Evolutionary conservation across 1,140 invertebrate genomes (phyloP).

Genomic region (Pentalonia nigronervosa): DNA sequence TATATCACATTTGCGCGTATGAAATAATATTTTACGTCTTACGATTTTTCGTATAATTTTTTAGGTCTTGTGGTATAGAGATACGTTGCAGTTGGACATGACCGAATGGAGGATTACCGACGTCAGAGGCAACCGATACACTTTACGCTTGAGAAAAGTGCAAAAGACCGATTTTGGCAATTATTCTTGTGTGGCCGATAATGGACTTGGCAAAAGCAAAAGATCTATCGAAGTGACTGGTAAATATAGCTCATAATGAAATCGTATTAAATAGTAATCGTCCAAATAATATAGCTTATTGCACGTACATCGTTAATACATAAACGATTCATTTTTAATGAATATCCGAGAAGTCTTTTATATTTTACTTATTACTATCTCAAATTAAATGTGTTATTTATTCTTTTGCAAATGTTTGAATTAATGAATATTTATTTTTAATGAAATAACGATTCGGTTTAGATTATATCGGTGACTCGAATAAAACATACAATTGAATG

Average conservation of each 20-base stretch:
- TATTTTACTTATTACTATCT: not conserved
- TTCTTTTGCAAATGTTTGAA: not conserved
- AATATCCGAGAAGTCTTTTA: not conserved
- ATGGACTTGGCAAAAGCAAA: slow-evolving; percentile 66
- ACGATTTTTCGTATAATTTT: slow-evolving; percentile 52
- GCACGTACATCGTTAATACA: not conserved
- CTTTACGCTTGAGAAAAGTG: slow-evolving; percentile 68
- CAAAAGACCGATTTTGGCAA: slow-evolving; percentile 70
- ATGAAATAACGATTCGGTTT: too few relatives aligned
- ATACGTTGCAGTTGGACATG: slow-evolving; percentile 68
- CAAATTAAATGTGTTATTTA: not conserved
- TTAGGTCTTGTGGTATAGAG: slow-evolving; percentile 70
- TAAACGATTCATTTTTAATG: not conserved
- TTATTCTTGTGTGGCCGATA: slow-evolving; percentile 66
- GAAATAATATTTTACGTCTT: not conserved
- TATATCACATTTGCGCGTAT: not conserved
- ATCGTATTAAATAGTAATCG: not conserved
- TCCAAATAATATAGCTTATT: not conserved
- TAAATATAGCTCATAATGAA: slow-evolving; percentile 60
- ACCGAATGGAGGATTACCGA: slow-evolving; percentile 69
- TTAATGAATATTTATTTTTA: too few relatives aligned
- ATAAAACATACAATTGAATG: not conserved
- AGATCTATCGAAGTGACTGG: slow-evolving; percentile 67
- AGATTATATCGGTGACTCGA: not conserved
- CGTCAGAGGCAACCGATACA: slow-evolving; percentile 67